Evolutionary conservation across 37 sponge, comb jelly and placozoan species (phyloP).

Genomic region (Amphimedon queenslandica): DNA sequence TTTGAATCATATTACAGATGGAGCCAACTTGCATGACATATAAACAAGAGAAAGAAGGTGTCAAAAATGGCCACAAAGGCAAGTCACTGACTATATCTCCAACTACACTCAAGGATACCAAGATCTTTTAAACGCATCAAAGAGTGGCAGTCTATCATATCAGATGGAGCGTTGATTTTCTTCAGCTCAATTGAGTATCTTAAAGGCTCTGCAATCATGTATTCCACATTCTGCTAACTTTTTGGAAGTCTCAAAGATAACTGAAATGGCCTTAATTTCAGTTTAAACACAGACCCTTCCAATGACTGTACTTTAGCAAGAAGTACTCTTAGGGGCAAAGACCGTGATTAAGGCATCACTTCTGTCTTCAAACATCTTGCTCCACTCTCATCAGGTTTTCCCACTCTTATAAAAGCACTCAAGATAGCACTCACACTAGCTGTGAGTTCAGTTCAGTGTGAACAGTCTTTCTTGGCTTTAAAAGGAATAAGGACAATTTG

Average conservation of each 20-base stretch:
- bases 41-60: not conserved
- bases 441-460: no score
- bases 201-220: not conserved
- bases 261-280: not conserved
- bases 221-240: not conserved
- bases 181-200: not conserved
- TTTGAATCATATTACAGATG: slow-evolving; percentile 26
- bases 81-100: not conserved
- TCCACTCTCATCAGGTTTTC: no score
- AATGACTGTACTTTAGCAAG: not conserved
- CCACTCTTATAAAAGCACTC: no score
- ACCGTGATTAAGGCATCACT: no score
- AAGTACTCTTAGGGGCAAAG: not conserved
- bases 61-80: not conserved
- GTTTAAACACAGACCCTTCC: not conserved
- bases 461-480: no score
- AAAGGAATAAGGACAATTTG: no score
- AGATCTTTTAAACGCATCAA: no score
- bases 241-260: not conserved
- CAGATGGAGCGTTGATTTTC: not conserved
- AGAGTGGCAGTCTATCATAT: not conserved
- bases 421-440: no score
- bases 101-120: not conserved
- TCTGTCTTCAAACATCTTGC: no score
- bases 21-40: slow-evolving; percentile 20